Evolutionary conservation across 2,888 invertebrate species (phyloP).

Genomic region (Epirrhoe alternata): DNA sequence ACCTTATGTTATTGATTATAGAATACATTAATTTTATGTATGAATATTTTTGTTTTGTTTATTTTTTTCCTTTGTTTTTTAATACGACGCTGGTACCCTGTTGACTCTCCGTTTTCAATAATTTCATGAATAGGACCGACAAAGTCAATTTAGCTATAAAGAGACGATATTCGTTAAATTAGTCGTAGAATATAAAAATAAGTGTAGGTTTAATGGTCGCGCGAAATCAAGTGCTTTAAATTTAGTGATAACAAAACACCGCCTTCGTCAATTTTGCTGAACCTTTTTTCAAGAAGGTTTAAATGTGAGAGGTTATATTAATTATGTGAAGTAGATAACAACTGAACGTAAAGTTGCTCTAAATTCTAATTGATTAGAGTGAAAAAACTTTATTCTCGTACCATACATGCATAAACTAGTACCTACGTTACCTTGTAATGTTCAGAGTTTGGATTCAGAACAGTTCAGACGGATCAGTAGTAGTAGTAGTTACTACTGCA

Average conservation of each 20-base stretch:
- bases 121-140: conserved; percentile 2
- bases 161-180: conserved; percentile 22
- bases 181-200: conserved; percentile 15
- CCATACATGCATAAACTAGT: too few species aligned
- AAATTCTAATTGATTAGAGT: too few species aligned
- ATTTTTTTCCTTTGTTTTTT: conserved; percentile 60
- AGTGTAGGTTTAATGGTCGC: conserved; percentile 21
- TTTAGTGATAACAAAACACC: conserved; percentile 30
- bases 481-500: neutral
- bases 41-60: conserved; percentile 74
- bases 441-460: conserved; percentile 17
- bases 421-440: neutral
- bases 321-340: neutral
- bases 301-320: neutral
- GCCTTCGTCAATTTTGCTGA: conserved; percentile 33
- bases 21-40: conserved; percentile 85
- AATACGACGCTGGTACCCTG: conserved; percentile 14
- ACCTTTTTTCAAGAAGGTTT: conserved; percentile 17
- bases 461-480: conserved; percentile 6
- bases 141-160: conserved; percentile 33
- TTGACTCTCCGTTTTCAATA: neutral
- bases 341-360: neutral
- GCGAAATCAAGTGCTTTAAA: conserved; percentile 36
- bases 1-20: conserved; percentile 84
- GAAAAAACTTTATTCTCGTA: too few species aligned